Conservation (phyloP, 2,113 vertebrate genomes). For the Sylvilagus bachmani region DNA sequence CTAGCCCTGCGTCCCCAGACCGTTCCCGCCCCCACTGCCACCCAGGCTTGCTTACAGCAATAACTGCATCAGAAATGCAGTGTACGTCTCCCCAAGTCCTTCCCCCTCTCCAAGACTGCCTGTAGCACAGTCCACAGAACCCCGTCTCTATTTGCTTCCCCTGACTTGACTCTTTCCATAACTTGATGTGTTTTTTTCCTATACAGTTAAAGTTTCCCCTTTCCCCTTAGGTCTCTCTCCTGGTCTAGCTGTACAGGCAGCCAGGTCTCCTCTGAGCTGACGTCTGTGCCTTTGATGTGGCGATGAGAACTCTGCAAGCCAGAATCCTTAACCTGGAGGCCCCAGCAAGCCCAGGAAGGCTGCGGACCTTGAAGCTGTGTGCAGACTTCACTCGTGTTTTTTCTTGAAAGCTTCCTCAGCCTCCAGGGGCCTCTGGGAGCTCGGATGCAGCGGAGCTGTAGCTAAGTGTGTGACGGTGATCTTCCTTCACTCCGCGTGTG, state of each 20-base stretch:
- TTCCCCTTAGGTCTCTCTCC: too few species aligned
- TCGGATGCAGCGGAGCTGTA: accelerated
- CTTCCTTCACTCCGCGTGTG: accelerated
- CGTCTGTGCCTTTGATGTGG: neutral
- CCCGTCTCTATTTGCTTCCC: neutral
- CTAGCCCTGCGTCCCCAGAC: accelerated
- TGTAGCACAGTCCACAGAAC: too few species aligned
- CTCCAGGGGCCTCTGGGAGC: neutral
- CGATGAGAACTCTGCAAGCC: accelerated
- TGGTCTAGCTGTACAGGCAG: neutral
- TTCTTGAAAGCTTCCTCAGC: accelerated
- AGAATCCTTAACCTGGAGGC: neutral
- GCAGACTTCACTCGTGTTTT: accelerated
- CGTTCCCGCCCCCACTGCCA: accelerated
- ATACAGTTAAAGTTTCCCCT: too few species aligned
- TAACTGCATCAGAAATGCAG: neutral
- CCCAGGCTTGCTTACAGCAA: accelerated
- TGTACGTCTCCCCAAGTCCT: neutral
- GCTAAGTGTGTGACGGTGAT: accelerated
- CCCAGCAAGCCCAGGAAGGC: neutral
- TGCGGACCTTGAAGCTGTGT: neutral
- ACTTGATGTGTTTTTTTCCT: neutral
- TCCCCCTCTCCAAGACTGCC: neutral
- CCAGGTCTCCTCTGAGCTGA: neutral
- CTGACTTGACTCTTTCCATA: neutral